Percentiles rank a stretch among this genome's conserved stretches.
Conservation (phyloP, 2,888 invertebrate genomes). For the Priocnemis perturbator region DNA sequence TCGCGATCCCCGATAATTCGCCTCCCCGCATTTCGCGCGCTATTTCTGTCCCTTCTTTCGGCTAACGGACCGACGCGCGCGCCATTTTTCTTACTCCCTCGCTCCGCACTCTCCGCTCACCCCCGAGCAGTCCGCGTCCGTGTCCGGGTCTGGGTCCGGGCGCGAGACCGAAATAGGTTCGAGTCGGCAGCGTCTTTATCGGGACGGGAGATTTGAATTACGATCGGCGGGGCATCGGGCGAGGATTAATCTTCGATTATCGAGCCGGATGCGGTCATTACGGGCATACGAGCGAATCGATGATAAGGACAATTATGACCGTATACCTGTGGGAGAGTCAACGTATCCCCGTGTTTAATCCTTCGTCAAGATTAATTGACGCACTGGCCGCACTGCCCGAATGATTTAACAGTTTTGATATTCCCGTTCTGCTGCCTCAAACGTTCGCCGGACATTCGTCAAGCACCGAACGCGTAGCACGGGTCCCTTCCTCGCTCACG, state of each 20-base stretch:
- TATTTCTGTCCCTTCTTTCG: constrained; percentile 1
- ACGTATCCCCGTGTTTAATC: constrained; percentile 7
- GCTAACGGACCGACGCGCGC: neutral
- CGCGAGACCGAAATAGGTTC: constrained; percentile 30
- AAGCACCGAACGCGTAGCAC: too few species aligned
- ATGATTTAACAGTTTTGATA: neutral
- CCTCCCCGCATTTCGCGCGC: neutral
- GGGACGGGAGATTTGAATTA: constrained; percentile 50
- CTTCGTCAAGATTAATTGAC: constrained; percentile 3
- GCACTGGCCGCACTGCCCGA: neutral
- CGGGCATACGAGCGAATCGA: constrained; percentile 28
- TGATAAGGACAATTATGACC: constrained; percentile 40
- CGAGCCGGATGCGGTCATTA: constrained; percentile 46
- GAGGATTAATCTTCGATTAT: constrained; percentile 55
- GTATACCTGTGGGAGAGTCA: neutral
- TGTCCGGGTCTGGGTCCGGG: too few species aligned
- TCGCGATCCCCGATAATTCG: constrained; percentile 44
- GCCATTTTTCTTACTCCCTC: constrained; percentile 1
- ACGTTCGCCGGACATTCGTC: too few species aligned
- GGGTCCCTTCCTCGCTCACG: neutral
- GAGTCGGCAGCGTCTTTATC: constrained; percentile 36
- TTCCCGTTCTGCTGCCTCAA: neutral
- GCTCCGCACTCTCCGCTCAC: neutral
- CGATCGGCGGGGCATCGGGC: constrained; percentile 37
- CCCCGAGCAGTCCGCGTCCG: too few species aligned